A percentile compares a stretch with the other conserved stretches of the same genome.
Evolutionary conservation across 1,140 invertebrate species (phyloP).

Genomic region (Drosophila melanogaster): Release_6_plus_ISO1_MT NT_033779.5:19914001-19914500

Average conservation of each 20-base stretch:
- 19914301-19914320: constrained; percentile 46
- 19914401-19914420: constrained; percentile 25
- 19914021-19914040: constrained; percentile 38
- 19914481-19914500: constrained; percentile 77
- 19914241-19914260: constrained; percentile 27
- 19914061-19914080: constrained; percentile 68
- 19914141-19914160: constrained; percentile 6
- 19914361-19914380: constrained; percentile 39
- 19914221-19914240: constrained; percentile 63
- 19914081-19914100: constrained; percentile 76
- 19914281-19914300: constrained; percentile 75
- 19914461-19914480: constrained; percentile 14
- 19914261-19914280: constrained; percentile 80
- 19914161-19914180: constrained; percentile 56
- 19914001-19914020: constrained; percentile 11
- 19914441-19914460: not conserved
- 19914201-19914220: constrained; percentile 72
- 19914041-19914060: constrained; percentile 64
- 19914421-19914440: constrained; percentile 38
- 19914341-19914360: not conserved
- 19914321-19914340: not conserved
- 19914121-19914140: constrained; percentile 61
- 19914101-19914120: constrained; percentile 48
- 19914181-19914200: constrained; percentile 74
- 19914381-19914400: constrained; percentile 11